Conservation (phyloP, 1,140 invertebrate species). For the Wasmannia auropunctata region DNA sequence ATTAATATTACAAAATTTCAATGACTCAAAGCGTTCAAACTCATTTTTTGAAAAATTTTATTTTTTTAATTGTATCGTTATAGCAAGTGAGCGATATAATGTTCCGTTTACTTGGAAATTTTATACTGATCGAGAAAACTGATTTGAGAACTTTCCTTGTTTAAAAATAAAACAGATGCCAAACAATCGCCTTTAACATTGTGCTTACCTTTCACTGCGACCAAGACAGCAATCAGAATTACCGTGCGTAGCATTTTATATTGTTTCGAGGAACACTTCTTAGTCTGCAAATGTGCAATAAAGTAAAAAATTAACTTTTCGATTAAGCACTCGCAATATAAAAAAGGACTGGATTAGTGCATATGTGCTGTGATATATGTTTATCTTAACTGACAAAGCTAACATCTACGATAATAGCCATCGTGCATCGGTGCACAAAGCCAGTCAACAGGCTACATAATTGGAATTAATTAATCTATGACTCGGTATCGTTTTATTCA, state of each 20-base stretch:
- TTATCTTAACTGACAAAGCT: neutral
- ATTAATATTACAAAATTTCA: too few species aligned
- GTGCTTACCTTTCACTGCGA: neutral
- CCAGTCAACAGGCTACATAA: neutral
- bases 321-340: too few species aligned
- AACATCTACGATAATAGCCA: neutral
- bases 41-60: too few species aligned
- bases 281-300: slow-evolving; percentile 2
- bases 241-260: neutral
- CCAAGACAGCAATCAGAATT: neutral
- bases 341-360: too few species aligned
- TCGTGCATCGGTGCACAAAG: neutral
- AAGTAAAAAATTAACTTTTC: neutral
- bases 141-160: neutral
- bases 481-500: neutral
- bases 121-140: neutral
- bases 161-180: neutral
- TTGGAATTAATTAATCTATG: neutral
- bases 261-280: neutral
- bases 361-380: neutral
- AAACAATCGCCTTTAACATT: neutral
- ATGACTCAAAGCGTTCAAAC: too few species aligned
- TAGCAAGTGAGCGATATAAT: too few species aligned
- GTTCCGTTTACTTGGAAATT: neutral
- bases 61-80: too few species aligned